These are phyloP conservation scores for Acleris holmiana DNA, from an alignment of 2,888 invertebrate species.

Conservation along the genomic window DNA sequence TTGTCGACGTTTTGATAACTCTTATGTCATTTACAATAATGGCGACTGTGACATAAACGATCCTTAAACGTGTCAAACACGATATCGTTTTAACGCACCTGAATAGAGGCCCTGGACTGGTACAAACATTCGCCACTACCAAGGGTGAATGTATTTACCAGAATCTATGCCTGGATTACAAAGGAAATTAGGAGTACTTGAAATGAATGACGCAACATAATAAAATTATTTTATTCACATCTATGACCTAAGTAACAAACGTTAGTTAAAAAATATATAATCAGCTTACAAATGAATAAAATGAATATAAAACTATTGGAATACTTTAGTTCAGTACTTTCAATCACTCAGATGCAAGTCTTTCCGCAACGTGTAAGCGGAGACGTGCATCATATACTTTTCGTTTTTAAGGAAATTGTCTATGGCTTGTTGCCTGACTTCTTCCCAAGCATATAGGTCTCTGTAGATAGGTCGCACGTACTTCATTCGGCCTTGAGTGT, in stretches of 20 bases:
- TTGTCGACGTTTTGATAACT: too few relatives aligned
- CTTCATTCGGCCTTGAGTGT: slow-evolving; percentile 95
- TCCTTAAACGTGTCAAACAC: too few relatives aligned
- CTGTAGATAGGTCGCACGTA: slow-evolving; percentile 94
- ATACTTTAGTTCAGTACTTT: slow-evolving; percentile 23
- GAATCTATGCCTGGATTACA: not conserved
- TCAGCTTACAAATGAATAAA: slow-evolving; percentile 31
- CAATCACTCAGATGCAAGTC: slow-evolving; percentile 86
- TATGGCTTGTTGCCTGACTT: slow-evolving; percentile 86
- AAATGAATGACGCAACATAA: slow-evolving; percentile 3
- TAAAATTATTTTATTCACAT: slow-evolving; percentile 36
- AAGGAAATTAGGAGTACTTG: not conserved
- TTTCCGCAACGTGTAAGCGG: slow-evolving; percentile 89
- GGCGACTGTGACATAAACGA: too few relatives aligned
- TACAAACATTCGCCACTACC: too few relatives aligned
- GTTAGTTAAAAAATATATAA: slow-evolving; percentile 28
- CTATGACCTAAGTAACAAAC: slow-evolving; percentile 24
- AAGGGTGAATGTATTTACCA: too few relatives aligned
- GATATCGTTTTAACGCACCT: too few relatives aligned
- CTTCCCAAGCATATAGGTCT: slow-evolving; percentile 92
- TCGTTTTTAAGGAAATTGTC: slow-evolving; percentile 89
- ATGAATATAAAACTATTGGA: slow-evolving; percentile 20
- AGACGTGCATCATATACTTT: slow-evolving; percentile 93
- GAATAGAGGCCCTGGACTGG: too few relatives aligned
- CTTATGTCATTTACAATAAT: too few relatives aligned